These are phyloP conservation scores for Laticauda colubrina DNA, from an alignment of 2,113 vertebrate genomes.

Conservation along the genomic window DNA sequence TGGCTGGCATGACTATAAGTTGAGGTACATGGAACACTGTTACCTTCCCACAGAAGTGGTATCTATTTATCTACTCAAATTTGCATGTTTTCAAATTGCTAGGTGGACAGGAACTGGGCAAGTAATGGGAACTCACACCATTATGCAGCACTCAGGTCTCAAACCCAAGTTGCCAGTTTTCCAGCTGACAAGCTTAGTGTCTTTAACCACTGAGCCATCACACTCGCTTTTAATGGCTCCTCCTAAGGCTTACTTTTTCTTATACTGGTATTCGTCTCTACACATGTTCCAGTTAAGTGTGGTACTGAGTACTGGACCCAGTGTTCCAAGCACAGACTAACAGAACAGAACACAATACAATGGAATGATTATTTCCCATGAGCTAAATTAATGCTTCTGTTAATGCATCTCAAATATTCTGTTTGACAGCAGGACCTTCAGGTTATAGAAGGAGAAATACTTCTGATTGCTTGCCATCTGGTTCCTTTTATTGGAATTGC, in stretches of 20 bases:
- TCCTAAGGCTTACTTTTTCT: neutral
- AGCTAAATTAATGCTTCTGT: neutral
- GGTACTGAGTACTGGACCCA: neutral
- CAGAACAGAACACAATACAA: neutral
- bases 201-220: too few relatives aligned
- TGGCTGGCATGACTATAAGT: too few relatives aligned
- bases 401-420: neutral
- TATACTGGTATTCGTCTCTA: neutral
- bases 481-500: neutral
- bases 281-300: neutral
- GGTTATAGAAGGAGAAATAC: neutral
- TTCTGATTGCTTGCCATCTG: neutral
- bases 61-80: too few relatives aligned
- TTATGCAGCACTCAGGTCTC: neutral
- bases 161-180: neutral
- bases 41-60: too few relatives aligned
- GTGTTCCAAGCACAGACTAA: neutral
- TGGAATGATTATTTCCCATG: neutral
- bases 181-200: neutral
- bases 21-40: too few relatives aligned
- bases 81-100: too few relatives aligned
- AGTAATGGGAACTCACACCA: neutral
- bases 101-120: neutral
- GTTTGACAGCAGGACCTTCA: neutral
- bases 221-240: neutral